phyloP scores from a whole-genome alignment of 2,797 vertebrate genomes.

The Mus caroli region DNA sequence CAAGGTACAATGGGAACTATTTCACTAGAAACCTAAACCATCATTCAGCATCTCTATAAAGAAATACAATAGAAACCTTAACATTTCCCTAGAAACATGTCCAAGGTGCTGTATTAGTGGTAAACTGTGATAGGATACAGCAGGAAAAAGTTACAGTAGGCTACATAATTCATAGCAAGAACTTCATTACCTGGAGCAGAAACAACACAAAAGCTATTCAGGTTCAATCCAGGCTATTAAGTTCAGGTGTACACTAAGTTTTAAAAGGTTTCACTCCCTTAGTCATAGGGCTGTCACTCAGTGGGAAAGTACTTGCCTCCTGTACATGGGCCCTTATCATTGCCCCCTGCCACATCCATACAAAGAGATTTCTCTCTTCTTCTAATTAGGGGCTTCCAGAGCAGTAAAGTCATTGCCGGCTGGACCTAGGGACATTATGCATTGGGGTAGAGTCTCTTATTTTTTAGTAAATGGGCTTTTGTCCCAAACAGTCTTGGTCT shows the following conservation, averaged over 20 bases:
- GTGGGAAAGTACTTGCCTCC: background rate
- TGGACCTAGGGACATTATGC: background rate
- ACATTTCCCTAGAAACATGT: background rate
- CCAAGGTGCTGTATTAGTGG: background rate
- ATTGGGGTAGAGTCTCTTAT: background rate
- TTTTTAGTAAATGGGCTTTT: background rate
- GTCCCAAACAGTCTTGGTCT: background rate
- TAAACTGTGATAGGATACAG: background rate
- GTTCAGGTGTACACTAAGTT: background rate
- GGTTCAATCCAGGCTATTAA: background rate
- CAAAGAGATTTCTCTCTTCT: background rate
- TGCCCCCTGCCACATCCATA: background rate
- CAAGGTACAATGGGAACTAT: background rate
- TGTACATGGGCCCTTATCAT: background rate
- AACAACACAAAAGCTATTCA: background rate
- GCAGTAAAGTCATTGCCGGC: background rate
- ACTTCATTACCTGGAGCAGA: constrained; percentile 14
- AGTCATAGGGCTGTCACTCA: background rate
- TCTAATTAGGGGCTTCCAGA: background rate
- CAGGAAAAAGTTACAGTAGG: background rate
- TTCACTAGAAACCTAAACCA: constrained; percentile 33
- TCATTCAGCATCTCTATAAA: constrained; percentile 19
- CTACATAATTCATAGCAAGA: background rate
- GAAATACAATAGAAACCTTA: constrained; percentile 2
- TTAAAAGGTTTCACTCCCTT: background rate